phyloP scores from a whole-genome alignment of 2,113 vertebrate genomes.

The Tenrec ecaudatus region DNA sequence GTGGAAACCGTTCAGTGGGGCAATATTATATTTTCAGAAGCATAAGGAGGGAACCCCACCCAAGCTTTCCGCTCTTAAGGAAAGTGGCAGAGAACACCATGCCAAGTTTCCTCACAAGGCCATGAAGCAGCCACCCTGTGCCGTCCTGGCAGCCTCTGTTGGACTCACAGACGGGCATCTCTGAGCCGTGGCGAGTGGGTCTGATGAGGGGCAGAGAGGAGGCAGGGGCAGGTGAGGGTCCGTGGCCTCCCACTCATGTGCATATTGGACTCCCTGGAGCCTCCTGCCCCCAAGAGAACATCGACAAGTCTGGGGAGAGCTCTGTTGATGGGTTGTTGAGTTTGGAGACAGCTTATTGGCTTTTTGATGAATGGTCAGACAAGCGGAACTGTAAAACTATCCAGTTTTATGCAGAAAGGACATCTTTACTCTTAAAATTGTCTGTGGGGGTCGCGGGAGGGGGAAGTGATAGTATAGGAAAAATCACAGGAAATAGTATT shows the following conservation, averaged over 20 bases:
- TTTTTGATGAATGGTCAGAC: conserved; percentile 35
- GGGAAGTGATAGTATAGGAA: not conserved
- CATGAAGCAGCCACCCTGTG: conserved; percentile 73
- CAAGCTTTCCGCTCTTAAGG: conserved; percentile 76
- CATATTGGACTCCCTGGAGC: not conserved
- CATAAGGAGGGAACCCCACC: conserved; percentile 78
- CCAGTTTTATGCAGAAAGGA: not conserved
- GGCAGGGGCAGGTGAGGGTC: not conserved
- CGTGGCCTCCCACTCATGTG: not conserved
- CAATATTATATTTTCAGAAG: conserved; percentile 81
- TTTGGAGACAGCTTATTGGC: not conserved
- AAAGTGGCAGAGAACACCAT: conserved; percentile 56
- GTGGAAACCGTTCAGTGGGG: conserved; percentile 74
- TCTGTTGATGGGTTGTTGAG: not conserved
- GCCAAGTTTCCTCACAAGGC: conserved; percentile 78
- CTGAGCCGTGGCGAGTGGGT: accelerated
- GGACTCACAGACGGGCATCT: not conserved
- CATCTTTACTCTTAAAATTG: conserved; percentile 36
- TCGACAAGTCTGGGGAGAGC: not conserved
- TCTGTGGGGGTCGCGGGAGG: no score
- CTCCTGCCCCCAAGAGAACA: not conserved
- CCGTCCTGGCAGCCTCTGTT: conserved; percentile 57
- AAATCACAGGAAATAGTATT: not conserved
- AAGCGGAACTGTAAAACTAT: not conserved
- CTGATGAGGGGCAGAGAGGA: accelerated